Evolutionary conservation across 1,140 invertebrate species (phyloP), one percentile per base, ranked within the genome.

Genomic region (Amphibalanus amphitrite): DNA sequence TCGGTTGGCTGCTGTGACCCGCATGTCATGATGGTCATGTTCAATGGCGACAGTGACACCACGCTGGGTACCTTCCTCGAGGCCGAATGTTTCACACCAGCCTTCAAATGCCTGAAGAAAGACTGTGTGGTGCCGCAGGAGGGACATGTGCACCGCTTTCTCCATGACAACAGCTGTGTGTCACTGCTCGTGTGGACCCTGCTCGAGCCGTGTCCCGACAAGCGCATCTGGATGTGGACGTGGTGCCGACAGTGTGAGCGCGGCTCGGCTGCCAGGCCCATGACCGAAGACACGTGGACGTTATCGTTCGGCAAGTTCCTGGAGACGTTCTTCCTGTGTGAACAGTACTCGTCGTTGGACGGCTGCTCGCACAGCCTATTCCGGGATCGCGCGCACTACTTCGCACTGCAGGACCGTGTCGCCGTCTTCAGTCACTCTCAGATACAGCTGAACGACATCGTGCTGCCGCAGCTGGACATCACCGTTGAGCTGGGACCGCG

Each of bases 11-110:
- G 65, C 23, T 28, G 28, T 17, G 65, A 67, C 28, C 28, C 65
- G 26, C 65, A 28, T 10, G n/a, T 67, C 26, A 67, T 28, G n/a
- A 8, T 67, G 3, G 23, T 67, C 28, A 28, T 67, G 74, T 91
- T 96, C 79, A 98, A 98, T 80, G 93, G 92, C 0, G 83, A 86
- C 26, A 92, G 95, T 77, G 97, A 99, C 79, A 96, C 98, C 73
- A 90, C 95, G 4, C 79, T 99, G 6, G 97, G 95, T 65, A 89
- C 88, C 73, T 99, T 98, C 80, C 82, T 99, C 1, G 91, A 96
- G 79, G 85, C 89, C 69, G 97, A 95, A 78, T 98, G 95, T 80
- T 92, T 95, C 77, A 86, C 89, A 73, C 83, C 84, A 25, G 86
- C 89, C 0, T 95, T 93, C 78, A 86, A 86, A 38, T 98, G 96